phyloP scores from a whole-genome alignment of 2,113 vertebrate species.

The Antigone vipio region DNA sequence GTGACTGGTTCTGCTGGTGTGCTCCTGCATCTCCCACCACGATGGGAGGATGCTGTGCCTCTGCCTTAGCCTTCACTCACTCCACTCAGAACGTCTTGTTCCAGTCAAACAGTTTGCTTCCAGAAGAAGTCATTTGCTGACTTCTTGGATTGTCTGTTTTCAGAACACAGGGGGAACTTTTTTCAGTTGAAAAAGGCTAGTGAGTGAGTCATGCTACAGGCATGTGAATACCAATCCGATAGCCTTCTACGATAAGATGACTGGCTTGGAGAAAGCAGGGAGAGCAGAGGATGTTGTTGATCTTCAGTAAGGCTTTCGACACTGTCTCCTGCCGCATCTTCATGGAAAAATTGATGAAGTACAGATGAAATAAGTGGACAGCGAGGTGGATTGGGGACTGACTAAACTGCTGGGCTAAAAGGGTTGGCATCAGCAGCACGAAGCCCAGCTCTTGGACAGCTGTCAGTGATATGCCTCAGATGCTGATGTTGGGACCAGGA shows the following conservation, averaged over 20 bases:
- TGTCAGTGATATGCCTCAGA: not conserved
- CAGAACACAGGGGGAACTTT: not conserved
- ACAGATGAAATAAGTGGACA: not conserved
- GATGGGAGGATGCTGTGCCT: not conserved
- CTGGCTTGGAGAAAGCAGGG: not conserved
- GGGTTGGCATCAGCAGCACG: not conserved
- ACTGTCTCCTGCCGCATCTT: not conserved
- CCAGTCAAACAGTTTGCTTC: not conserved
- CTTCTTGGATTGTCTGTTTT: not conserved
- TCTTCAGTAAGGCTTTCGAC: not conserved
- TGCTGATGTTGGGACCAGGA: rapidly evolving
- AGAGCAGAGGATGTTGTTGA: not conserved
- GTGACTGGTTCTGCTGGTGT: not conserved
- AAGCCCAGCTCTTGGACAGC: not conserved
- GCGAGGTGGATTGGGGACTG: not conserved
- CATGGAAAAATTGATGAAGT: not conserved
- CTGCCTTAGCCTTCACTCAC: not conserved
- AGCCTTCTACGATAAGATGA: not conserved
- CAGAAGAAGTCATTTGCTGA: not conserved
- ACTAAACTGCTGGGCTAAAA: not conserved
- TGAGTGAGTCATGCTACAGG: not conserved
- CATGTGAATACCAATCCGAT: not conserved
- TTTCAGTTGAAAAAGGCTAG: not conserved
- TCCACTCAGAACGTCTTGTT: not conserved
- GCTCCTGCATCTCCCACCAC: not conserved